Percentiles rank a stretch among this genome's conserved stretches.
Evolutionary conservation across 2,888 invertebrate species (phyloP).

Genomic region (Girardia tigrina): DNA sequence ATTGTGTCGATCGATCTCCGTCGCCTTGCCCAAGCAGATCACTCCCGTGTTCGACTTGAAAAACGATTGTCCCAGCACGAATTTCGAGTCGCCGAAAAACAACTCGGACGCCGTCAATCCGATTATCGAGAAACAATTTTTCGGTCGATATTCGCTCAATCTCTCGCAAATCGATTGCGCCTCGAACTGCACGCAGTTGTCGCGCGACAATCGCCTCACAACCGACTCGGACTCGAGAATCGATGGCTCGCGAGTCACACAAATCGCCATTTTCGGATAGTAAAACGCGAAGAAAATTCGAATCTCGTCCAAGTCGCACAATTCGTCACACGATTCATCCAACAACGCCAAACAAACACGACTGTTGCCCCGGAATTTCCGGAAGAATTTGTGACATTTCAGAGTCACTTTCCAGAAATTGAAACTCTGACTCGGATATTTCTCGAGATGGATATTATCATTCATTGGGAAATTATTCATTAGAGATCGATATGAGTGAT

Average conservation of each 20-base stretch:
- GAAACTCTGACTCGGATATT: background rate
- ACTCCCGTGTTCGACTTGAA: conserved; percentile 39
- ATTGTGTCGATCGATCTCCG: conserved; percentile 40
- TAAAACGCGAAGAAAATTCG: background rate
- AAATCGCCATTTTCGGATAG: background rate
- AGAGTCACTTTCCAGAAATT: background rate
- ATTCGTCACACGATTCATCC: background rate
- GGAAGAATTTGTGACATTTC: background rate
- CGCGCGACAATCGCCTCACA: background rate
- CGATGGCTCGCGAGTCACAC: background rate
- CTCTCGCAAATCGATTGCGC: background rate
- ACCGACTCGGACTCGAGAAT: background rate
- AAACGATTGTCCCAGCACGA: conserved; percentile 42
- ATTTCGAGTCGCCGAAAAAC: conserved; percentile 45
- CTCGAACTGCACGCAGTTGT: background rate
- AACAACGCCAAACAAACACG: background rate
- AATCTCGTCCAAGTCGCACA: background rate
- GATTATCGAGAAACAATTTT: conserved; percentile 42
- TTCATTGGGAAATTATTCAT: too few species aligned
- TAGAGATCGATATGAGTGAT: too few species aligned
- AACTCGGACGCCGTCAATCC: conserved; percentile 47
- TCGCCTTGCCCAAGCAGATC: conserved; percentile 43
- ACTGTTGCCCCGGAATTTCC: background rate
- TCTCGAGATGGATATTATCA: too few species aligned
- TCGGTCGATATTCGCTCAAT: conserved; percentile 40